These are phyloP conservation scores for Dromas ardeola DNA, from an alignment of 2,113 vertebrate genomes.

Conservation along the genomic window DNA sequence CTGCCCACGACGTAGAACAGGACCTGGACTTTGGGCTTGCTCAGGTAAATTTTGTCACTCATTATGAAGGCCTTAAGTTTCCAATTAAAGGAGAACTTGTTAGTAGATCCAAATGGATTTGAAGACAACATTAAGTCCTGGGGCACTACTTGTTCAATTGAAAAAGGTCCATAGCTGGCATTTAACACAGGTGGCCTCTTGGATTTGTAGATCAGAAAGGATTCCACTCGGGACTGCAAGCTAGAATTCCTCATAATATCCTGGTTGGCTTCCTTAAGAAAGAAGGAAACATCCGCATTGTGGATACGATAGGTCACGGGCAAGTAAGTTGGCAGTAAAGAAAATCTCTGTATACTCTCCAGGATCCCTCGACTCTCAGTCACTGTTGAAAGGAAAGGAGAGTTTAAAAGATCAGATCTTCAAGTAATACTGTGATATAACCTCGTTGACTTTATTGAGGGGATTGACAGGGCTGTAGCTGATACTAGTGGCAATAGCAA, in stretches of 20 bases:
- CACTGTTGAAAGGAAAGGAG: constrained; percentile 76
- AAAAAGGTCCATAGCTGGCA: constrained; percentile 84
- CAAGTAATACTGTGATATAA: background rate
- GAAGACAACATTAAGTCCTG: constrained; percentile 80
- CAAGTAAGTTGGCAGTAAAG: constrained; percentile 84
- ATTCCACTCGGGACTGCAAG: constrained; percentile 87
- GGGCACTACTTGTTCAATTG: constrained; percentile 76
- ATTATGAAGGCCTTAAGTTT: constrained; percentile 83
- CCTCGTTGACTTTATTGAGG: background rate
- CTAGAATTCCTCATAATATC: constrained; percentile 95
- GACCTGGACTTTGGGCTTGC: constrained; percentile 84
- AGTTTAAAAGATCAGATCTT: background rate
- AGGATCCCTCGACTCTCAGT: constrained; percentile 81
- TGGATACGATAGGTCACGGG: constrained; percentile 86
- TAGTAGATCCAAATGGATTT: constrained; percentile 72
- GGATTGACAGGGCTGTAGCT: background rate
- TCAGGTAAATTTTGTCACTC: constrained; percentile 79
- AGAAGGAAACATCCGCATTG: constrained; percentile 82
- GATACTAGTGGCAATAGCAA: background rate
- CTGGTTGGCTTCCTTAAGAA: constrained; percentile 91
- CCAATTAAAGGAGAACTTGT: constrained; percentile 84
- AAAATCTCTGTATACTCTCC: constrained; percentile 81
- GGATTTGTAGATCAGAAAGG: constrained; percentile 85
- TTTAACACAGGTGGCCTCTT: constrained; percentile 79
- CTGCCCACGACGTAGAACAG: constrained; percentile 88